phyloP scores from a whole-genome alignment of 2,113 vertebrate species.

The Etheostoma spectabile region DNA sequence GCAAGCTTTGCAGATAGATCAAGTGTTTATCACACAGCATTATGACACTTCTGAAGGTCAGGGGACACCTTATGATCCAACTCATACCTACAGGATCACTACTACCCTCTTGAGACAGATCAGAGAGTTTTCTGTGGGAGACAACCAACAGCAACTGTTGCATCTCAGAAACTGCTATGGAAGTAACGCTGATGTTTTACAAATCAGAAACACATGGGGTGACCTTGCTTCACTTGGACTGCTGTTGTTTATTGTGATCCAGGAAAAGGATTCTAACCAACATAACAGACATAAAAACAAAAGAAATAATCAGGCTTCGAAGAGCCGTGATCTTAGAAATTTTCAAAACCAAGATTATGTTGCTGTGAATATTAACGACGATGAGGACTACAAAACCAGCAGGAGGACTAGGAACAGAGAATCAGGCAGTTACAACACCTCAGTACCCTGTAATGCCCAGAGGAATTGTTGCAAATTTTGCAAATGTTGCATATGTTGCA shows the following conservation, averaged over 20 bases:
- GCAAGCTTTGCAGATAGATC: conserved; percentile 28
- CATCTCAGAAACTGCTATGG: conserved; percentile 52
- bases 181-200: conserved; percentile 9
- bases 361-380: conserved; percentile 39
- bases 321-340: neutral
- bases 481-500: neutral
- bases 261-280: conserved; percentile 28
- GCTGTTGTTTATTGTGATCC: conserved; percentile 66
- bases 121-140: conserved; percentile 53
- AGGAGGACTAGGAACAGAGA: neutral
- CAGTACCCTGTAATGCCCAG: too few relatives aligned
- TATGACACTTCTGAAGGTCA: conserved; percentile 25
- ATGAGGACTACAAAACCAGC: neutral
- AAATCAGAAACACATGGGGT: conserved; percentile 53
- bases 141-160: neutral
- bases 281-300: neutral
- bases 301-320: neutral
- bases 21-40: conserved; percentile 76
- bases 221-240: conserved; percentile 65
- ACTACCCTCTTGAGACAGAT: conserved; percentile 55
- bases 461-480: neutral
- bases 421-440: neutral
- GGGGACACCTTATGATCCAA: conserved; percentile 64
- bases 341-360: conserved; percentile 16
- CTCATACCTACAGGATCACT: conserved; percentile 65